Evolutionary conservation across 2,113 vertebrate species (phyloP), one percentile per base, ranked within the genome.

Genomic region (Peromyscus californicus): DNA sequence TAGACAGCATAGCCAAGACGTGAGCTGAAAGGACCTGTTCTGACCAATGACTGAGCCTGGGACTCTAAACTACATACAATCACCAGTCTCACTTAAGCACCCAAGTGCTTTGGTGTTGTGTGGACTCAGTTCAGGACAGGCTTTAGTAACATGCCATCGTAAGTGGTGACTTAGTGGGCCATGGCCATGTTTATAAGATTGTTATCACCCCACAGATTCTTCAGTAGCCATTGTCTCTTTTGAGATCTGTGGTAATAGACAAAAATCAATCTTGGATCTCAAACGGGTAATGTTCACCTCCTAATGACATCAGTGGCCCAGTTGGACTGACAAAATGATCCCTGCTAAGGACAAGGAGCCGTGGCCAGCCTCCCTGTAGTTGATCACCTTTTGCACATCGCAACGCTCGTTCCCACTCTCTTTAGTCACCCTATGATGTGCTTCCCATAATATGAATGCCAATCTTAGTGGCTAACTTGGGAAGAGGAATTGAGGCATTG

Each of bases 241-340:
- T 69, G 76, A 83, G 72, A 76, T 7, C 36, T 7, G 17, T 31
- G 22, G 33, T 21, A 6, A 39, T 36, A 7, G 57, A 33, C 54
- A 61, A 61, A 59, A 42, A 74, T 16, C 7, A 1, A 3, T 11
- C 13, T 26, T n/a, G 59, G 19, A 21, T 75, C 3, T 2, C 26
- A 11, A 12, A 33, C 42, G n/a, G 57, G 42, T 0, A 3, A 0
- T 4, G 29, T 57, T 12, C 2, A 51, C 36, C 3, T 59, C 42
- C 17, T 39, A 31, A 5, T 15, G 86, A 61, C 21, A 15, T 33
- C 24, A 6, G 33, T 51, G 42, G 24, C 22, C 39, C 26, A 0
- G 3, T 1, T 10, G 36, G 67, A 10, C 24, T 24, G 51, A 75
- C 90, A 24, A 69, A 48, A 33, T 36, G 2, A 12, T n/a, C 26